A percentile compares a stretch with the other conserved stretches of the same genome.
These are phyloP conservation scores for Zelostemma sp. DNA, from an alignment of 1,140 invertebrate genomes.

Conservation along the genomic window DNA sequence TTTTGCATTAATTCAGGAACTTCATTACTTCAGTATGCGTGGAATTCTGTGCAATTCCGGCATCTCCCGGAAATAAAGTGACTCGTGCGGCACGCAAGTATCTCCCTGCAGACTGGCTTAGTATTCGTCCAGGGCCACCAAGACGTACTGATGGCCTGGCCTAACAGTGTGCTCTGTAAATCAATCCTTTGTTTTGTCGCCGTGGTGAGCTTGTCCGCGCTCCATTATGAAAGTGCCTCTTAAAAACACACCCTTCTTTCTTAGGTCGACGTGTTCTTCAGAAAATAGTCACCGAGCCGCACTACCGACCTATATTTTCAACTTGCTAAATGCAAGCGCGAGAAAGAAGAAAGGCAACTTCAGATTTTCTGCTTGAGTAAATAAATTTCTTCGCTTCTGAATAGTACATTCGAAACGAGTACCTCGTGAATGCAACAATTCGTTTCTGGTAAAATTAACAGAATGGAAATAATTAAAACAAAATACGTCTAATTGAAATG, in stretches of 20 bases:
- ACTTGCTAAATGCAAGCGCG: conserved; percentile 6
- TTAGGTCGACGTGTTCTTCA: conserved; percentile 29
- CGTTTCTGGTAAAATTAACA: no score
- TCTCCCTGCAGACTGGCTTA: neutral
- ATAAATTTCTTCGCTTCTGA: conserved; percentile 33
- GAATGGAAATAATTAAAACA: no score
- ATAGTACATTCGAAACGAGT: conserved; percentile 35
- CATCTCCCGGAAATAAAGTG: conserved; percentile 7
- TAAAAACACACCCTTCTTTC: conserved; percentile 34
- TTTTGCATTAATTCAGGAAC: conserved; percentile 2
- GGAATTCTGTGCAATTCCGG: conserved; percentile 20
- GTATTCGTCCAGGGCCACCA: neutral
- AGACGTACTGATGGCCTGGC: neutral
- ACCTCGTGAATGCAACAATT: conserved; percentile 23
- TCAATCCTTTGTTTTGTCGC: conserved; percentile 49
- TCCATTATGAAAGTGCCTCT: conserved; percentile 46
- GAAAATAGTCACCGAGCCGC: conserved; percentile 37
- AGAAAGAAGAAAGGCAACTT: conserved; percentile 25
- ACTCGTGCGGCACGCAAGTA: conserved; percentile 5
- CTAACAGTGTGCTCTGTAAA: conserved; percentile 35
- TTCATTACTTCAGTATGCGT: neutral
- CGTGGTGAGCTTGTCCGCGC: conserved; percentile 33
- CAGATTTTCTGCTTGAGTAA: conserved; percentile 30
- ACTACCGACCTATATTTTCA: conserved; percentile 29
- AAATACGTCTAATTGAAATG: no score